Base-by-base conservation (phyloP, 2,113 vertebrate genomes). In the Holacanthus passer region DNA sequence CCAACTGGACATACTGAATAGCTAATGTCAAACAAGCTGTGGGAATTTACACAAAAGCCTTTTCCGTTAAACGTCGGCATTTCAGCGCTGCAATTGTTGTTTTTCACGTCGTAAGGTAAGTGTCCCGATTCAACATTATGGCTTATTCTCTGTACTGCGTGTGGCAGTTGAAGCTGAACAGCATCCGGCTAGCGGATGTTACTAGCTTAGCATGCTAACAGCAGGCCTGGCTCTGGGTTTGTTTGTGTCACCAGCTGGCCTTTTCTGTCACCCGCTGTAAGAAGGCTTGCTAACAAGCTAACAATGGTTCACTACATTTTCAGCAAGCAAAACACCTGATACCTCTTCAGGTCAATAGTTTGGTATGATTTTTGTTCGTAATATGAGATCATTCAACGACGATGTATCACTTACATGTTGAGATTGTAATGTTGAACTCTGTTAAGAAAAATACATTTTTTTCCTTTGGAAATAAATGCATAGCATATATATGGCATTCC, bases 51-150 rank as follows among this genome's bases (percentile, higher is more conserved):
- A 27, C 32, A 19, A 24, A 74, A n/a, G n/a, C 0, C 12, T 1
- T 20, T 31, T 9, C 19, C 1, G 4, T 10, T n/a, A 4, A 17
- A 1, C 35, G 16, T 64, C 11, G 39, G 14, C 37, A 27, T 27
- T 53, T 41, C 29, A 52, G 17, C 27, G 6, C 1, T 1, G 24
- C 24, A 43, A 0, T 13, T 10, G 1, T 37, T 16, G 32, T 35
- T 73, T 75, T 24, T 58, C 55, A 24, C 39, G 10, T 58, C n/a
- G 45, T 17, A 22, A 73, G 82, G 84, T 87, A 48, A n/a, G 84
- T 55, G 12, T 56, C 0, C n/a, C 1, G 13, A 24, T 14, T 2
- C 7, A 7, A 55, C 47, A 0, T 3, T 2, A 3, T 0, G 3
- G 19, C 50, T 48, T 12, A 32, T 7, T 5, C 16, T 1, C 16